Conservation (phyloP, 1,140 invertebrate genomes). For the Drosophila gunungcola region DNA sequence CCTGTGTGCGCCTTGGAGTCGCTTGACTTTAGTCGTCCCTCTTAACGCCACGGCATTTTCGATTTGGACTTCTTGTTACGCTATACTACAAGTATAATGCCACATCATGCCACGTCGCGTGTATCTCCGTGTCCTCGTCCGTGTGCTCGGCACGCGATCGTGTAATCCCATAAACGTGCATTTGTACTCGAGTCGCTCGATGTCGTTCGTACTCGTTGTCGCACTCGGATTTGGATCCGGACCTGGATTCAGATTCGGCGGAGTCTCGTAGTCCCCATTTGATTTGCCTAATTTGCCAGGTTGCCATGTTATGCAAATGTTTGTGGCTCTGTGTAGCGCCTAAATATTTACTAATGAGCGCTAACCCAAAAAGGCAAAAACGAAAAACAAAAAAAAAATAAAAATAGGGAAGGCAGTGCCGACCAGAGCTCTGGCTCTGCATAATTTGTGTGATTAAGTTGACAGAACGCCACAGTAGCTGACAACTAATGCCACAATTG, state of each 20-base stretch:
- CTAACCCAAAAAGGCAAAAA: conserved; percentile 65
- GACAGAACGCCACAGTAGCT: conserved; percentile 54
- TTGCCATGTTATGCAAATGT: conserved; percentile 71
- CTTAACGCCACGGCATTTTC: conserved; percentile 60
- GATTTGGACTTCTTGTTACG: conserved; percentile 55
- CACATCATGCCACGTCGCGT: conserved; percentile 58
- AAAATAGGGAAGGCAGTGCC: not conserved
- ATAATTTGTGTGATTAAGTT: conserved; percentile 67
- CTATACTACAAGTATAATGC: conserved; percentile 18
- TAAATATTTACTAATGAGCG: conserved; percentile 78
- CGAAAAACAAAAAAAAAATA: not conserved
- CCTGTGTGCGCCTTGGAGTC: conserved; percentile 37
- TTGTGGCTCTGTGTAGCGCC: conserved; percentile 37
- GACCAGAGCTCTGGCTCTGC: conserved; percentile 35
- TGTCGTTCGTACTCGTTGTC: conserved; percentile 31
- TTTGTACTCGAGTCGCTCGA: conserved; percentile 44
- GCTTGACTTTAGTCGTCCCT: conserved; percentile 65
- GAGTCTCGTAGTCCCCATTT: conserved; percentile 34
- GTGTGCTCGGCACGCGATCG: conserved; percentile 67
- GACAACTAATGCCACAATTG: conserved; percentile 62
- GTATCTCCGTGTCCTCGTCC: conserved; percentile 62
- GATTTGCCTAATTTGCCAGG: conserved; percentile 75
- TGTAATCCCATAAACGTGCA: conserved; percentile 66
- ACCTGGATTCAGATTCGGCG: conserved; percentile 2
- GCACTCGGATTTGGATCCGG: conserved; percentile 16